These are phyloP conservation scores for Punctoribates punctum DNA, from an alignment of 2,888 invertebrate species.

Conservation along the genomic window DNA sequence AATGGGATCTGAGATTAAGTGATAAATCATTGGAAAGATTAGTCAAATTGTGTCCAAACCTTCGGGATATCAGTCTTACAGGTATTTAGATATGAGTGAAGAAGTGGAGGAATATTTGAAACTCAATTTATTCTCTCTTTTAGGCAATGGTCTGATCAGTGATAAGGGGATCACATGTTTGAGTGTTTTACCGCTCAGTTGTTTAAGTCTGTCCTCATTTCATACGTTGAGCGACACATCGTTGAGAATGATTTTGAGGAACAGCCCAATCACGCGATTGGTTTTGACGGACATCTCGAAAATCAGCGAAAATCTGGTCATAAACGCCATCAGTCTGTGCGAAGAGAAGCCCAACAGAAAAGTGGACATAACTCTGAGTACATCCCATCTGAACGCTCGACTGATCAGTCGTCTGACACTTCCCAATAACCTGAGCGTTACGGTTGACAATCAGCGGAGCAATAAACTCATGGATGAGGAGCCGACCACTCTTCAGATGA, in stretches of 20 bases:
- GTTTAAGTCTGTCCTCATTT: conserved; percentile 33
- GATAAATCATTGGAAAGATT: conserved; percentile 35
- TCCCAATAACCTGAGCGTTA: conserved; percentile 20
- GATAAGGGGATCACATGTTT: conserved; percentile 33
- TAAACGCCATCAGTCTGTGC: conserved; percentile 25
- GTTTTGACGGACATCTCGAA: conserved; percentile 37
- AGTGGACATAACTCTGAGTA: conserved; percentile 27
- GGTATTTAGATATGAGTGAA: conserved; percentile 20
- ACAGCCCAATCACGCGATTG: background rate
- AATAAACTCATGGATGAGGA: conserved; percentile 31
- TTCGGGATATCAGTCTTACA: conserved; percentile 36
- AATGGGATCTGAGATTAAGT: conserved; percentile 40
- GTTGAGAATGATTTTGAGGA: background rate
- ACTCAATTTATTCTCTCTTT: background rate
- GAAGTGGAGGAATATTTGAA: background rate
- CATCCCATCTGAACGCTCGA: conserved; percentile 11
- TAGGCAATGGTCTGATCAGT: conserved; percentile 38
- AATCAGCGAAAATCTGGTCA: conserved; percentile 35
- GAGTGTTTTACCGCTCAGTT: conserved; percentile 8
- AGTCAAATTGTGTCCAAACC: conserved; percentile 26
- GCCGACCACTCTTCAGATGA: conserved; percentile 40
- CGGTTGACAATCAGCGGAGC: conserved; percentile 23
- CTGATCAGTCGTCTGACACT: background rate
- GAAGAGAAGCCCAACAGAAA: background rate
- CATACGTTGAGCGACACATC: conserved; percentile 30